phyloP scores from a whole-genome alignment of 2,888 invertebrate genomes.

The Plemyria rubiginata region DNA sequence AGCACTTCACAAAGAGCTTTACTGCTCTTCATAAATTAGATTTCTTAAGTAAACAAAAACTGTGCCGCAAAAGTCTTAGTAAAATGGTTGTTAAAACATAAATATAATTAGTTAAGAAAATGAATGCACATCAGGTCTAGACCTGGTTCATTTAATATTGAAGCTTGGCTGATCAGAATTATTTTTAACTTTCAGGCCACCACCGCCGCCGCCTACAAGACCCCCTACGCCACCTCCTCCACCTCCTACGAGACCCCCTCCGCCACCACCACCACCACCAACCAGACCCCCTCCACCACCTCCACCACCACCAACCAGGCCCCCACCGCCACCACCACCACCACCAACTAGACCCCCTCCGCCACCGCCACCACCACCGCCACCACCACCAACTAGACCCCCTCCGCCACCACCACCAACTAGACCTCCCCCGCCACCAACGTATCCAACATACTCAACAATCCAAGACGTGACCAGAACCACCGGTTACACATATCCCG shows the following conservation, averaged over 20 bases:
- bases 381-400: constrained; percentile 41
- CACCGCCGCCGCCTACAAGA: constrained; percentile 41
- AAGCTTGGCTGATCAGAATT: background rate
- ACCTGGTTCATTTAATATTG: background rate
- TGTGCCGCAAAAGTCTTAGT: no score
- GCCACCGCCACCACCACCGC: constrained; percentile 39
- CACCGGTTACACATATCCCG: constrained; percentile 61
- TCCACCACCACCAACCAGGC: constrained; percentile 40
- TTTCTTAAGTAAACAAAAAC: no score
- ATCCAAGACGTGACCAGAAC: constrained; percentile 44
- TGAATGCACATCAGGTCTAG: no score
- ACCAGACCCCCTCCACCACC: constrained; percentile 34
- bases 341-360: constrained; percentile 39
- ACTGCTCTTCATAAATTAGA: no score
- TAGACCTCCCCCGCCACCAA: constrained; percentile 28
- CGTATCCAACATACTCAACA: constrained; percentile 39
- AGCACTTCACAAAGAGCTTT: no score
- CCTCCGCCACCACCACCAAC: constrained; percentile 32
- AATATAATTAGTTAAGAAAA: no score
- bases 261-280: constrained; percentile 39
- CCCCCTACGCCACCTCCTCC: constrained; percentile 38
- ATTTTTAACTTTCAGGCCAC: constrained; percentile 35
- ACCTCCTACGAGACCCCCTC: constrained; percentile 39
- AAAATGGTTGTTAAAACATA: no score
- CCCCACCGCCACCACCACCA: constrained; percentile 37